Percentiles rank a stretch among this genome's conserved stretches.
These are phyloP conservation scores for Aphelenchoides avenae DNA, from an alignment of 1,140 invertebrate species.

Conservation along the genomic window DNA sequence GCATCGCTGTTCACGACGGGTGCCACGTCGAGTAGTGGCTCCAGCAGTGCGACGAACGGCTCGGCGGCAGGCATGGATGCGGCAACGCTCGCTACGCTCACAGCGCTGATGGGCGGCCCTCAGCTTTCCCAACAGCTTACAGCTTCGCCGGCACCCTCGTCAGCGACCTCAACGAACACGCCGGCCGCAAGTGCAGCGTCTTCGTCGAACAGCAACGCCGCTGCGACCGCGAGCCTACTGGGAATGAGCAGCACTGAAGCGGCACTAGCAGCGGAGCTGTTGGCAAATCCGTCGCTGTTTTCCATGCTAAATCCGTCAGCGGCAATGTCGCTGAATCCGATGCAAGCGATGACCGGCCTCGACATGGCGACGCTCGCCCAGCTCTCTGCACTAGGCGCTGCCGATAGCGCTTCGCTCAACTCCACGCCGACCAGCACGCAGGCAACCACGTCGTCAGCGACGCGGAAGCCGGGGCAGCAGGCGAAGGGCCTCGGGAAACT, in stretches of 20 bases:
- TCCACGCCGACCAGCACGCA: background rate
- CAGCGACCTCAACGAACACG: background rate
- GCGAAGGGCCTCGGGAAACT: constrained; percentile 16
- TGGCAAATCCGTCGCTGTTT: constrained; percentile 16
- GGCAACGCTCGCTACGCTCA: constrained; percentile 10
- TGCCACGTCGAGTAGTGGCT: background rate
- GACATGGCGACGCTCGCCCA: too few relatives aligned
- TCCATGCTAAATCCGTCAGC: constrained; percentile 4
- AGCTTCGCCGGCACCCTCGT: background rate
- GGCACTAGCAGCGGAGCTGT: constrained; percentile 11
- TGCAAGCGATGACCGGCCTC: constrained; percentile 16
- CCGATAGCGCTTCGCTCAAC: too few relatives aligned
- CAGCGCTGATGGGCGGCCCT: background rate
- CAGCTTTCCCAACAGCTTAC: background rate
- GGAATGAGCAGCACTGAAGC: constrained; percentile 19
- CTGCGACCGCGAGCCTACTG: background rate
- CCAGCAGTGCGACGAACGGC: background rate
- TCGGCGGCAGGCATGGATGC: constrained; percentile 14
- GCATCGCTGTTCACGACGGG: constrained; percentile 3
- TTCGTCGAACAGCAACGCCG: too few relatives aligned
- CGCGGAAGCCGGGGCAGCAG: constrained; percentile 11
- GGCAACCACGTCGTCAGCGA: constrained; percentile 3
- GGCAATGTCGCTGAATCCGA: constrained; percentile 2
- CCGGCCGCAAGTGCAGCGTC: background rate
- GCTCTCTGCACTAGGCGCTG: too few relatives aligned